These are phyloP conservation scores for Pelosia muscerda DNA, from an alignment of 2,888 invertebrate species.

Conservation along the genomic window DNA sequence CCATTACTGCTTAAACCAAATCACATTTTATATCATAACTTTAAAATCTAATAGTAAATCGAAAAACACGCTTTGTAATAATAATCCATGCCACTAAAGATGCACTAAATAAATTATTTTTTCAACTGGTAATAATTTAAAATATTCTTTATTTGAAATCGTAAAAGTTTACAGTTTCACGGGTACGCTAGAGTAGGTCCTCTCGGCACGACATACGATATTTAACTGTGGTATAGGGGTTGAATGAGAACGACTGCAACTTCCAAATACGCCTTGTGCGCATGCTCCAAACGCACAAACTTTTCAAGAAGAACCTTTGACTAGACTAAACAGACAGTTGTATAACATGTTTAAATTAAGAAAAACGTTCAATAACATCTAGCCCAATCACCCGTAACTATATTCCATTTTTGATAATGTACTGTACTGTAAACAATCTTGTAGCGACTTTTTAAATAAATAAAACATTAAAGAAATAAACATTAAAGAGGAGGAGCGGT, in stretches of 20 bases:
- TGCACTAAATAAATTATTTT: background rate
- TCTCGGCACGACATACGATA: slow-evolving; percentile 47
- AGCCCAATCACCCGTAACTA: too few species aligned
- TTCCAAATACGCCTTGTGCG: slow-evolving; percentile 60
- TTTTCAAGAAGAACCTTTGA: slow-evolving; percentile 43
- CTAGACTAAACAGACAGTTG: too few species aligned
- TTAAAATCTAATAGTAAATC: slow-evolving; percentile 6
- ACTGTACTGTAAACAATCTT: too few species aligned
- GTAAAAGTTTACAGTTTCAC: slow-evolving; percentile 64
- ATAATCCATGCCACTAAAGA: slow-evolving; percentile 24
- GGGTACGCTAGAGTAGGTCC: slow-evolving; percentile 51
- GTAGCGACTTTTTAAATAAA: too few species aligned
- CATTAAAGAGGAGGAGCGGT: too few species aligned
- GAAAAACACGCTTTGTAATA: background rate
- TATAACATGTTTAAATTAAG: too few species aligned
- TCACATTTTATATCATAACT: slow-evolving; percentile 34
- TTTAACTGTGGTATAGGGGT: slow-evolving; percentile 68
- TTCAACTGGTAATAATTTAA: background rate
- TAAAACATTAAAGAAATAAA: too few species aligned
- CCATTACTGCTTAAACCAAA: slow-evolving; percentile 70
- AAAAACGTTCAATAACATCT: too few species aligned
- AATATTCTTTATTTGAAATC: slow-evolving; percentile 31
- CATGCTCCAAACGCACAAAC: slow-evolving; percentile 64
- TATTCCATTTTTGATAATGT: too few species aligned
- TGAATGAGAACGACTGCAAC: slow-evolving; percentile 63